Conservation (phyloP, 1,140 invertebrate species). For the Atopsyche davidsoni region DNA sequence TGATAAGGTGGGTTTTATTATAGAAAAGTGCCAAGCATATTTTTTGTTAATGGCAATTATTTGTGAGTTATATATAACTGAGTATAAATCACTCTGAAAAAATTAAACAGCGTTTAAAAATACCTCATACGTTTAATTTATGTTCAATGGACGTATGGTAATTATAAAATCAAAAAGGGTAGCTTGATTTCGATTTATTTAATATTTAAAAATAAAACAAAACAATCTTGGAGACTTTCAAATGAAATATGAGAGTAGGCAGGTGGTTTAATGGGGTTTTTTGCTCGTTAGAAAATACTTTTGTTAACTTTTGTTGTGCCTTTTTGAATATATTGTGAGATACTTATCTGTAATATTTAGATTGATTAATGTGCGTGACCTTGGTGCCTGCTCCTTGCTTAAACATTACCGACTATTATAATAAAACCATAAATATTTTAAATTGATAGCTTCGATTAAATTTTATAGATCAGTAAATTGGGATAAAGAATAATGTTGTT, state of each 20-base stretch:
- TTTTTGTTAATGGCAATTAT: too few species aligned
- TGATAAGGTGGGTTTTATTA: too few species aligned
- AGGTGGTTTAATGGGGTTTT: not conserved
- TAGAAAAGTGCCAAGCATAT: too few species aligned
- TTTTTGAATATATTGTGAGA: not conserved
- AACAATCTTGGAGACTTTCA: not conserved
- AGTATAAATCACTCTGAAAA: too few species aligned
- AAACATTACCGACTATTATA: not conserved
- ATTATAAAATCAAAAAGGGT: too few species aligned
- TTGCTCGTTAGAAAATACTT: too few species aligned
- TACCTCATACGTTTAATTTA: too few species aligned
- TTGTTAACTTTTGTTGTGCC: not conserved
- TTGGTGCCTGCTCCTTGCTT: not conserved
- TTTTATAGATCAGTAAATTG: not conserved
- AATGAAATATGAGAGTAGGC: not conserved
- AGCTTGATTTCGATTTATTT: not conserved
- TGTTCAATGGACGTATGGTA: too few species aligned
- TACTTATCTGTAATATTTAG: not conserved
- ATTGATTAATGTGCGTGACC: slow-evolving; percentile 3
- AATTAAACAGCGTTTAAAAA: too few species aligned
- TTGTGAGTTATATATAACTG: too few species aligned
- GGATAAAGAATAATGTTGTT: too few species aligned
- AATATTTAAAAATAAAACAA: not conserved
- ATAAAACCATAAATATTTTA: slow-evolving; percentile 1
- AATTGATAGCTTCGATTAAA: not conserved